A percentile compares a stretch with the other conserved stretches of the same genome.
Conservation (phyloP, 1,140 invertebrate genomes). For the Sinonovacula constricta region DNA sequence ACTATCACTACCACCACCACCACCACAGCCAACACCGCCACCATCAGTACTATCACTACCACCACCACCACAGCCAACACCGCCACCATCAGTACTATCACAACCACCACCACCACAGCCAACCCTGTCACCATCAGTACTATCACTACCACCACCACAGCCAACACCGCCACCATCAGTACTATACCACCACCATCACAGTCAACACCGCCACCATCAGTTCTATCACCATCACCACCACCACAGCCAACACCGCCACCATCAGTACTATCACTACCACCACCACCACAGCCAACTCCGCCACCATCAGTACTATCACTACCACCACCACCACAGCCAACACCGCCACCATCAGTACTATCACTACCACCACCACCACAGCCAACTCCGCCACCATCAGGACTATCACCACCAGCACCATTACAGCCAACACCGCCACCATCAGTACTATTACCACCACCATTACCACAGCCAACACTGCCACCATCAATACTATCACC, state of each 20-base stretch:
- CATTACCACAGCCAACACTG: too few relatives aligned
- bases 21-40: not conserved
- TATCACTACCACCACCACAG: not conserved
- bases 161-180: not conserved
- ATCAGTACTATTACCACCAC: too few relatives aligned
- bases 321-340: not conserved
- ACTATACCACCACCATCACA: not conserved
- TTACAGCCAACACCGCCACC: too few relatives aligned
- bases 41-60: not conserved
- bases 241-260: not conserved
- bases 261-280: not conserved
- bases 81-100: not conserved
- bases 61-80: not conserved
- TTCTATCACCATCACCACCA: not conserved
- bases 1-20: not conserved
- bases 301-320: not conserved
- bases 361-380: not conserved
- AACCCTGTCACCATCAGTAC: not conserved
- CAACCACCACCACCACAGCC: not conserved
- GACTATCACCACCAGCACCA: too few relatives aligned
- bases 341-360: not conserved
- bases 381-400: too few relatives aligned
- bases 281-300: not conserved
- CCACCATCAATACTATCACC: too few relatives aligned
- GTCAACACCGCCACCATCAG: not conserved